Conservation (phyloP, 2,888 invertebrate species). For the Germaria angustata region DNA sequence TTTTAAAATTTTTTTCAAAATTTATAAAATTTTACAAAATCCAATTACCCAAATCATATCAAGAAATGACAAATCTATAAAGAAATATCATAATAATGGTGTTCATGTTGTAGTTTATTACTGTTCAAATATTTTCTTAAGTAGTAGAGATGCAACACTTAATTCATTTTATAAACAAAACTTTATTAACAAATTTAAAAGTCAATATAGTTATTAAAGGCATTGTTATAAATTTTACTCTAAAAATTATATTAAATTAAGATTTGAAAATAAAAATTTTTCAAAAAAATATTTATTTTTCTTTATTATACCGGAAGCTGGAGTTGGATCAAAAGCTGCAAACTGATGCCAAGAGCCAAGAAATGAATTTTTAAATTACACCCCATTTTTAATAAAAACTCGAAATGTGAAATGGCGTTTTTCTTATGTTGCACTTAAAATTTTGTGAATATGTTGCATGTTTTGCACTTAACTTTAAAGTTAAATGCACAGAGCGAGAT, state of each 20-base stretch:
- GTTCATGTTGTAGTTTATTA: constrained; percentile 42
- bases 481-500: no score
- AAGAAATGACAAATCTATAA: constrained; percentile 44
- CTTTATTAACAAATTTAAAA: background rate
- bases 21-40: background rate
- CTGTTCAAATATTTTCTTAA: constrained; percentile 34
- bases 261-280: constrained; percentile 32
- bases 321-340: no score
- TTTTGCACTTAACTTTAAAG: no score
- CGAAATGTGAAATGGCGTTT: no score
- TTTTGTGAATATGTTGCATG: no score
- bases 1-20: background rate
- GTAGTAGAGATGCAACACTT: constrained; percentile 45
- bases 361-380: no score
- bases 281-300: background rate
- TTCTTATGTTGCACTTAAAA: no score
- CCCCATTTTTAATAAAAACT: no score
- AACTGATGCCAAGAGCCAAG: no score
- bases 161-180: constrained; percentile 6
- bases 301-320: background rate
- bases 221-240: constrained; percentile 2
- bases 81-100: constrained; percentile 15
- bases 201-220: background rate
- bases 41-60: constrained; percentile 48
- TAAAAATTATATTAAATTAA: constrained; percentile 36